A percentile compares a stretch with the other conserved stretches of the same genome.
Conservation (phyloP, 1,140 invertebrate genomes). For the Agrypnia vestita region DNA sequence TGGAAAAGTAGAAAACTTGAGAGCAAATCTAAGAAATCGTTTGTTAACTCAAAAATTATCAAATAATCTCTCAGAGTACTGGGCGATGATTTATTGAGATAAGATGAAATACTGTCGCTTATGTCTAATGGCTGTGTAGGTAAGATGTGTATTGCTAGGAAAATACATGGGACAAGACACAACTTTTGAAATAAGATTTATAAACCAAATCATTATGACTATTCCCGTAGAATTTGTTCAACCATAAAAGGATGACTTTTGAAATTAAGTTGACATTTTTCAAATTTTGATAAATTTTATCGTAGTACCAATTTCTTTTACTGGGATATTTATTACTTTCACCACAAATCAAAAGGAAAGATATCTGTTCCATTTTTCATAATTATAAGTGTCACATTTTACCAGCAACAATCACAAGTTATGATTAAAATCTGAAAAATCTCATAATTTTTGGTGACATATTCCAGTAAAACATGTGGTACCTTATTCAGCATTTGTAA, state of each 20-base stretch:
- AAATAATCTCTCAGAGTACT: constrained; percentile 58
- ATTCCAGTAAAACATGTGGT: constrained; percentile 51
- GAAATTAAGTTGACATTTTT: constrained; percentile 10
- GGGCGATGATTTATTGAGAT: constrained; percentile 49
- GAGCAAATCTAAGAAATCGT: constrained; percentile 60
- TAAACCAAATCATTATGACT: constrained; percentile 34
- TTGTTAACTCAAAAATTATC: constrained; percentile 56
- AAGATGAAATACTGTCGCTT: constrained; percentile 58
- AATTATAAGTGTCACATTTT: neutral
- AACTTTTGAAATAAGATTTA: constrained; percentile 43
- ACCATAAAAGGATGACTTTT: constrained; percentile 19
- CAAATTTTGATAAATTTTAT: constrained; percentile 5
- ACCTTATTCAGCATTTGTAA: constrained; percentile 49
- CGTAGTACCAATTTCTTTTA: constrained; percentile 35
- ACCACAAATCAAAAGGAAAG: constrained; percentile 31
- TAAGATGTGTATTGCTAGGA: constrained; percentile 57
- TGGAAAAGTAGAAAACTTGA: constrained; percentile 55
- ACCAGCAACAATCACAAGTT: neutral
- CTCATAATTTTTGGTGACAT: constrained; percentile 36
- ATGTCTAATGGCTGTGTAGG: constrained; percentile 59
- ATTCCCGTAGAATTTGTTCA: constrained; percentile 33
- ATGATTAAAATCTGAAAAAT: too few species aligned
- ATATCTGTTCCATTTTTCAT: neutral
- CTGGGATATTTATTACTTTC: constrained; percentile 26
- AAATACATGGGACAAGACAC: constrained; percentile 55